Evolutionary conservation across 2,797 vertebrate genomes (phyloP).

Genomic region (Diglossa cyanea): DNA sequence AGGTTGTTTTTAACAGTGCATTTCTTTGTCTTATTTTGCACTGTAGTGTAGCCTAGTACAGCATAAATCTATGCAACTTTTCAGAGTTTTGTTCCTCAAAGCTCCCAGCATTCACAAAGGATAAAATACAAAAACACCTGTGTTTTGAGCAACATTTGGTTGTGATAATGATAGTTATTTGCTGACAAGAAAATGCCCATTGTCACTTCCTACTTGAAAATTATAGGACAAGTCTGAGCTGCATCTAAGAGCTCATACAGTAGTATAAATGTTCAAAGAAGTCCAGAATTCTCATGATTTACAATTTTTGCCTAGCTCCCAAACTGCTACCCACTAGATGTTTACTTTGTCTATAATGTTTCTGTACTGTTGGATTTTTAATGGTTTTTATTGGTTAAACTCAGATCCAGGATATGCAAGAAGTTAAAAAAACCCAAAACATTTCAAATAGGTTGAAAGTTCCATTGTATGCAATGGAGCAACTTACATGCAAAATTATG

Average conservation of each 20-base stretch:
- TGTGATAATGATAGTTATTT: neutral
- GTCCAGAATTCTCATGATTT: neutral
- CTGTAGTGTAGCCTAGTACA: neutral
- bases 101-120: neutral
- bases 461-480: neutral
- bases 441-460: neutral
- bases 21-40: neutral
- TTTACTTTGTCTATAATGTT: neutral
- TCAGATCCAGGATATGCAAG: neutral
- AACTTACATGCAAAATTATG: neutral
- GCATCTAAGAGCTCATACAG: neutral
- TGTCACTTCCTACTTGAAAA: neutral
- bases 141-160: neutral
- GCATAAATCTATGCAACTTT: neutral
- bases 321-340: neutral
- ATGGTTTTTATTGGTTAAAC: neutral
- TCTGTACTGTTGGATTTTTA: neutral
- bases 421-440: neutral
- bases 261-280: neutral
- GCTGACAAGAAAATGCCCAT: neutral
- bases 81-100: neutral
- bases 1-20: neutral
- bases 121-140: neutral
- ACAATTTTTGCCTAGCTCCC: neutral
- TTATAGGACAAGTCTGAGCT: neutral